These are phyloP conservation scores for Solenopsis fugax DNA, from an alignment of 1,140 invertebrate species.

Conservation along the genomic window DNA sequence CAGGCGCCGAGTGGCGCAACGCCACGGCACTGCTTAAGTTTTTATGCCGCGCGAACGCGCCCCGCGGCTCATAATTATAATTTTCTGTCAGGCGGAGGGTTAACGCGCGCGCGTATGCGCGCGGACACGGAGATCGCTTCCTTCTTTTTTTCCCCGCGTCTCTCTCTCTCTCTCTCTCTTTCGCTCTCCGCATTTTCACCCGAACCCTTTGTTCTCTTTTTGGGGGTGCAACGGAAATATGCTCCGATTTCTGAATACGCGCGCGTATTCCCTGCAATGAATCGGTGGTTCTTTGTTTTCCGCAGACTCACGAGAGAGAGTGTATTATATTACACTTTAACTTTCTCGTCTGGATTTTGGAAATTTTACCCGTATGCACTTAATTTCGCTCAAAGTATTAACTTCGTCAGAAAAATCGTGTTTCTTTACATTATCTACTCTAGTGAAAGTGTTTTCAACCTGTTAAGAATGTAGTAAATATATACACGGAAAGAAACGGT, in stretches of 20 bases:
- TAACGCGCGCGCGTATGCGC: constrained; percentile 23
- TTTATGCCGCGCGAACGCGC: constrained; percentile 74
- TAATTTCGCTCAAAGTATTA: background rate
- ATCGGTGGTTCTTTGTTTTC: constrained; percentile 17
- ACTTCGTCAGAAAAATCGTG: background rate
- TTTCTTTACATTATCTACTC: background rate
- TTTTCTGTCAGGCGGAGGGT: constrained; percentile 45
- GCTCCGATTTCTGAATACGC: constrained; percentile 49
- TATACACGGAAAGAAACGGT: too few relatives aligned
- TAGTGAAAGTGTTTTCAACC: background rate
- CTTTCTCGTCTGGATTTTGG: constrained; percentile 12
- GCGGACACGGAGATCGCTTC: constrained; percentile 22
- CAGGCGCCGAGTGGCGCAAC: constrained; percentile 73
- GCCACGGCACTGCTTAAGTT: constrained; percentile 76
- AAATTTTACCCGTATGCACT: constrained; percentile 18
- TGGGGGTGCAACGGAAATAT: constrained; percentile 35
- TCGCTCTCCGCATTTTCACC: constrained; percentile 5
- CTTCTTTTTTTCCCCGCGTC: background rate
- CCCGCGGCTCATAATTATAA: constrained; percentile 64
- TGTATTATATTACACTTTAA: background rate
- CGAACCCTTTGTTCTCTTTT: constrained; percentile 39
- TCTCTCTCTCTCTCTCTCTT: constrained; percentile 10
- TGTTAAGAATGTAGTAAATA: background rate
- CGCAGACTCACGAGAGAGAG: background rate
- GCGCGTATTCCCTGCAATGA: constrained; percentile 28